phyloP scores from a whole-genome alignment of 1,140 invertebrate species.

The Metopolophium dirhodum region DNA sequence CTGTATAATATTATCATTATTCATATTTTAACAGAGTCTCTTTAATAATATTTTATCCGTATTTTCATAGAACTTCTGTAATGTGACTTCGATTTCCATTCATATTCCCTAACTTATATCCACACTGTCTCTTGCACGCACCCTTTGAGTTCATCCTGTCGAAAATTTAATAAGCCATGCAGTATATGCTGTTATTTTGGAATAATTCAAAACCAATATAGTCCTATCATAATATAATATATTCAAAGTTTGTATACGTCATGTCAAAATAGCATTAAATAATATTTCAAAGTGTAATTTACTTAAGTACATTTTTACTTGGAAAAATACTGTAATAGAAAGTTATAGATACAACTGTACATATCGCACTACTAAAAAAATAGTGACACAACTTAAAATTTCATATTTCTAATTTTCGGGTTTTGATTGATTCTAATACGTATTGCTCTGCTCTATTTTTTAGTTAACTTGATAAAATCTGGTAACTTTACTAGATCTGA shows the following conservation, averaged over 20 bases:
- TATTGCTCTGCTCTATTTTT: no score
- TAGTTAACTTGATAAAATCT: no score
- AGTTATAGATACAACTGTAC: no score
- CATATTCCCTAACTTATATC: neutral
- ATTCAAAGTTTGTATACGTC: no score
- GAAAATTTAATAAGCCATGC: neutral
- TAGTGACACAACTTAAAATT: no score
- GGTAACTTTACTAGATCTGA: no score
- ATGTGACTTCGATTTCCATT: neutral
- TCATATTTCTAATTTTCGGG: no score
- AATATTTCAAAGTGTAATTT: neutral
- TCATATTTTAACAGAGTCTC: neutral
- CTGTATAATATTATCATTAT: neutral
- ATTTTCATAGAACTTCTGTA: neutral
- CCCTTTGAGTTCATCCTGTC: neutral
- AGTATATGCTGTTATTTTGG: neutral
- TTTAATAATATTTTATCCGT: neutral
- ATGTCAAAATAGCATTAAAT: neutral
- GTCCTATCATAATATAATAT: neutral
- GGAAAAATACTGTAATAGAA: no score
- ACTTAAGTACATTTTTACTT: no score
- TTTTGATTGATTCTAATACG: no score
- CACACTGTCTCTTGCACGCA: neutral
- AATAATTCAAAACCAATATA: neutral
- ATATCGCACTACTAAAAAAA: no score